Evolutionary conservation across 2,888 invertebrate species (phyloP).

Genomic region (Drosophila fulvimacula): DNA sequence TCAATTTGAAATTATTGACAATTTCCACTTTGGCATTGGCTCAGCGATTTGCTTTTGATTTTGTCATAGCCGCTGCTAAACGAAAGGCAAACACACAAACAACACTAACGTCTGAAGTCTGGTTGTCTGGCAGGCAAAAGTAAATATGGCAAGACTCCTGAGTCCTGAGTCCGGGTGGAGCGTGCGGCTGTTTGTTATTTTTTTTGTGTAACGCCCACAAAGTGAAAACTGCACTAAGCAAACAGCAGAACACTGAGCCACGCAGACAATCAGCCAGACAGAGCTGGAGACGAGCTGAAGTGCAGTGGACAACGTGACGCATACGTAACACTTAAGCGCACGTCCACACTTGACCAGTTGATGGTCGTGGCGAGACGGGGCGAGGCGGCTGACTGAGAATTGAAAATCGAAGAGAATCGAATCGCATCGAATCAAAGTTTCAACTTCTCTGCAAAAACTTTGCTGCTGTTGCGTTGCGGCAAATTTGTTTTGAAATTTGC

Average conservation of each 20-base stretch:
- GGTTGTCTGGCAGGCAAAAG: conserved; percentile 54
- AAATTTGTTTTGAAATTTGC: conserved; percentile 78
- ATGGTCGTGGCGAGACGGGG: not conserved
- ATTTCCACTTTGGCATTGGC: conserved; percentile 82
- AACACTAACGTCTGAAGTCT: conserved; percentile 55
- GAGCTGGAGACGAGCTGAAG: conserved; percentile 46
- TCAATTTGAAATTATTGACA: conserved; percentile 84
- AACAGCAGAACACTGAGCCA: conserved; percentile 50
- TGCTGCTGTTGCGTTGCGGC: conserved; percentile 69
- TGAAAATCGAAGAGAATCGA: conserved; percentile 57
- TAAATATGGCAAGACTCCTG: conserved; percentile 52
- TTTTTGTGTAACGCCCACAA: conserved; percentile 46
- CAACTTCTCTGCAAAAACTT: conserved; percentile 33
- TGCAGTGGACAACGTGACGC: conserved; percentile 65
- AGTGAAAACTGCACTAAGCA: conserved; percentile 64
- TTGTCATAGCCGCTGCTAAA: conserved; percentile 68
- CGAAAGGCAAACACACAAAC: conserved; percentile 72
- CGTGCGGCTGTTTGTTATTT: conserved; percentile 34
- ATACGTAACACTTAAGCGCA: conserved; percentile 77
- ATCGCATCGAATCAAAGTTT: conserved; percentile 62
- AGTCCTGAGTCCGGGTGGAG: not conserved
- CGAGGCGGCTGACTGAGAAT: conserved; percentile 21
- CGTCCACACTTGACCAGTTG: conserved; percentile 71
- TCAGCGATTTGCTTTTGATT: conserved; percentile 67
- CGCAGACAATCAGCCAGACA: conserved; percentile 19